Conservation (phyloP, 23 tunicate species). For the Corella eumyota region DNA sequence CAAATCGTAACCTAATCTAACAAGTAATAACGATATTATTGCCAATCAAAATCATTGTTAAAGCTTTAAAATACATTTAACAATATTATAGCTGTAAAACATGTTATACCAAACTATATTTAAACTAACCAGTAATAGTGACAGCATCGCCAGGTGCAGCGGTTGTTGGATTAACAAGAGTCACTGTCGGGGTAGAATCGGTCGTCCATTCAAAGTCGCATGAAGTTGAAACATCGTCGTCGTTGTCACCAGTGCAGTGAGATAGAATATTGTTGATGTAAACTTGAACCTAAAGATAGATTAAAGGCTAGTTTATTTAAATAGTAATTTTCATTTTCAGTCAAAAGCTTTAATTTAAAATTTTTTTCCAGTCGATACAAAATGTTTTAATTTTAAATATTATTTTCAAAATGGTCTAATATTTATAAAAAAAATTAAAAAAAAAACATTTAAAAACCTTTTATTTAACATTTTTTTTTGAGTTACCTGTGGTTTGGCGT, state of each 20-base stretch:
- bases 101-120: too few species aligned
- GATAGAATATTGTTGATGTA: constrained; percentile 53
- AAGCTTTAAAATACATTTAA: too few species aligned
- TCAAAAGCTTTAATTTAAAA: too few species aligned
- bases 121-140: constrained; percentile 14
- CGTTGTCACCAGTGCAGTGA: constrained; percentile 27
- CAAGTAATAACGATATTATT: too few species aligned
- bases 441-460: background rate
- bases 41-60: too few species aligned
- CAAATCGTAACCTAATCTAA: too few species aligned
- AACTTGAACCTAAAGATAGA: constrained; percentile 56
- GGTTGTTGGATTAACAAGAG: constrained; percentile 6
- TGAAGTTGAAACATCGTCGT: constrained; percentile 6
- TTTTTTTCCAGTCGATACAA: too few species aligned
- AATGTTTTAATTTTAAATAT: background rate
- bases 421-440: background rate
- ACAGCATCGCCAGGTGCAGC: constrained; percentile 14
- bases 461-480: background rate
- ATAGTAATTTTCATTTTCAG: too few species aligned
- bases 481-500: constrained; percentile 60
- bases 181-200: constrained; percentile 48
- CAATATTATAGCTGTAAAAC: too few species aligned
- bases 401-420: background rate
- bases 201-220: constrained; percentile 52
- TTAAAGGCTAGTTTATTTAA: too few species aligned